Percentiles rank a stretch among this genome's conserved stretches.
These are phyloP conservation scores for Diacarnus erythraeanus DNA, from an alignment of 37 sponge, comb jelly and placozoan species.

Conservation along the genomic window DNA sequence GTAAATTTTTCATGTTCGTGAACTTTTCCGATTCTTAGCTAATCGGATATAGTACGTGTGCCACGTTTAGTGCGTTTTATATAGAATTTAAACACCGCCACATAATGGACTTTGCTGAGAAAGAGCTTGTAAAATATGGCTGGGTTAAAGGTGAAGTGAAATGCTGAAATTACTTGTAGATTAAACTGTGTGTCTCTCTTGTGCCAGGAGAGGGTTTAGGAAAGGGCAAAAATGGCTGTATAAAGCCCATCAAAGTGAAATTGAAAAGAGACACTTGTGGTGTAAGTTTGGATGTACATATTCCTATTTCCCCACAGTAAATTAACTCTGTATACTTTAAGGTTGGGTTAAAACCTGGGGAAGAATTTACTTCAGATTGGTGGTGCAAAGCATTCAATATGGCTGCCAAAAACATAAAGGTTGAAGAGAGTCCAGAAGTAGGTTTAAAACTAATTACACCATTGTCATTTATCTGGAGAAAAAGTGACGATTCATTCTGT, in stretches of 20 bases:
- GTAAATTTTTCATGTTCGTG: no score
- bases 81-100: neutral
- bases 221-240: slow-evolving; percentile 47
- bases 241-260: slow-evolving; percentile 46
- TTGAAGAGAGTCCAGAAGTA: slow-evolving; percentile 6
- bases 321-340: neutral
- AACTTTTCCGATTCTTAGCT: no score
- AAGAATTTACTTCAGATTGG: slow-evolving; percentile 55
- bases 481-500: no score
- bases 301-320: neutral
- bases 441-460: neutral
- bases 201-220: slow-evolving; percentile 78
- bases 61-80: neutral
- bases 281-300: slow-evolving; percentile 30
- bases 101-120: slow-evolving; percentile 45
- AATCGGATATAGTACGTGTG: no score
- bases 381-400: slow-evolving; percentile 54
- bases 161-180: neutral
- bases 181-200: no score
- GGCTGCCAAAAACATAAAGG: slow-evolving; percentile 39
- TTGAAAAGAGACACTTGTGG: slow-evolving; percentile 68
- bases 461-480: no score
- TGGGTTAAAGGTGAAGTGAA: slow-evolving; percentile 69
- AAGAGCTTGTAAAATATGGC: slow-evolving; percentile 67
- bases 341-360: slow-evolving; percentile 56